Evolutionary conservation across 2,888 invertebrate species (phyloP).

Genomic region (Lissonota sp.): DNA sequence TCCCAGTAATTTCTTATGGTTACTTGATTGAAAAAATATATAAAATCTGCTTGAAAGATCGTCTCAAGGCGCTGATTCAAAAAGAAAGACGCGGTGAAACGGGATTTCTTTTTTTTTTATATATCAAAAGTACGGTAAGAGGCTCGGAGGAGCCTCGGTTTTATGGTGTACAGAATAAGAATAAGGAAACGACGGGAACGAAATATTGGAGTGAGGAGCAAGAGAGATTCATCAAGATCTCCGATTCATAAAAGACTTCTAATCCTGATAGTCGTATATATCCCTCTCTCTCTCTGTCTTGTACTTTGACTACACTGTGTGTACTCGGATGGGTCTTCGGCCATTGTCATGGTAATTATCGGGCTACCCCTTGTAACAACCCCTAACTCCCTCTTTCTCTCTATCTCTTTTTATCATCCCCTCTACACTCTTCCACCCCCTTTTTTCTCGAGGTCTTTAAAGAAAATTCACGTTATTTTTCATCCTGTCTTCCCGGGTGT

Average conservation of each 20-base stretch:
- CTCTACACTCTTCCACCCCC: not conserved
- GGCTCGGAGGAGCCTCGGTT: constrained; percentile 11
- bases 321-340: constrained; percentile 66
- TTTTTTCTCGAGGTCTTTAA: constrained; percentile 58
- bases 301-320: constrained; percentile 69
- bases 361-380: constrained; percentile 49
- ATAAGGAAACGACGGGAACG: constrained; percentile 31
- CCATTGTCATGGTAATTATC: constrained; percentile 79
- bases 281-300: constrained; percentile 37
- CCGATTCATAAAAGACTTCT: constrained; percentile 78
- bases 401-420: constrained; percentile 23
- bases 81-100: constrained; percentile 13
- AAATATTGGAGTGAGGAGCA: constrained; percentile 36
- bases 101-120: constrained; percentile 26
- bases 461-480: constrained; percentile 66
- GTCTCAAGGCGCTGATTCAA: not conserved
- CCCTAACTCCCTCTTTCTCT: constrained; percentile 29
- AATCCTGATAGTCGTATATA: constrained; percentile 72
- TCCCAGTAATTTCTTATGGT: constrained; percentile 27
- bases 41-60: constrained; percentile 42
- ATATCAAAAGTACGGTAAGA: constrained; percentile 37
- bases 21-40: constrained; percentile 48
- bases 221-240: constrained; percentile 78
- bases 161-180: constrained; percentile 9
- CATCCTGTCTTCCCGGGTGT: constrained; percentile 32